Evolutionary conservation across 2,888 invertebrate species (phyloP), one percentile per base, ranked within the genome.

Genomic region (Bibio marci): DNA sequence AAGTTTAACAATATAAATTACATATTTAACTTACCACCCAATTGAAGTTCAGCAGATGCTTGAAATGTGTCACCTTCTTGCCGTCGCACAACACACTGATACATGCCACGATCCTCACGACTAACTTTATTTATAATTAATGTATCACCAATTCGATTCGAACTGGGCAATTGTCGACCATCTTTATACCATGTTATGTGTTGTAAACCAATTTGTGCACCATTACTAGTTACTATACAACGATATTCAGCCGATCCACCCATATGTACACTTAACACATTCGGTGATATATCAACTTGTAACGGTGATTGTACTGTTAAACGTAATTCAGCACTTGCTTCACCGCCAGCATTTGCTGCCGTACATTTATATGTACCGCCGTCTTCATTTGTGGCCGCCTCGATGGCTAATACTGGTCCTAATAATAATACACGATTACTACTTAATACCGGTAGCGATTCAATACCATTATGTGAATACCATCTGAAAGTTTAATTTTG

Each of bases 1-100:
- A n/a, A n/a, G n/a, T n/a, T n/a, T n/a, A n/a, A n/a, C n/a, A n/a
- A n/a, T n/a, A n/a, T n/a, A n/a, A n/a, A n/a, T n/a, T n/a, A n/a
- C n/a, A n/a, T n/a, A n/a, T 31, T 31, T 6, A 3, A 28, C 34
- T 39, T 35, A 80, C 79, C 76, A 53, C 79, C 74, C 44, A 80
- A 61, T 54, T 76, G 73, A 36, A 83, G 64, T 58, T 82, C 80
- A 1, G 79, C 77, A 1, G 80, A 70, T 8, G 78, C 80, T 54
- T 82, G 81, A 19, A 78, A 78, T 3, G 77, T 77, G 52, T 79
- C 79, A 13, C 78, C 77, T 54, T 79, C 78, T 26, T 75, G 68
- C 45, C 78, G 63, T 43, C 77, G 62, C 7, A 76, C 79, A 44
- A 80, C 67, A 55, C 80, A 80, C 55, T 80, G 80, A 55, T 80